Evolutionary conservation across 1,140 invertebrate genomes (phyloP).

Genomic region (Orchesella cincta): DNA sequence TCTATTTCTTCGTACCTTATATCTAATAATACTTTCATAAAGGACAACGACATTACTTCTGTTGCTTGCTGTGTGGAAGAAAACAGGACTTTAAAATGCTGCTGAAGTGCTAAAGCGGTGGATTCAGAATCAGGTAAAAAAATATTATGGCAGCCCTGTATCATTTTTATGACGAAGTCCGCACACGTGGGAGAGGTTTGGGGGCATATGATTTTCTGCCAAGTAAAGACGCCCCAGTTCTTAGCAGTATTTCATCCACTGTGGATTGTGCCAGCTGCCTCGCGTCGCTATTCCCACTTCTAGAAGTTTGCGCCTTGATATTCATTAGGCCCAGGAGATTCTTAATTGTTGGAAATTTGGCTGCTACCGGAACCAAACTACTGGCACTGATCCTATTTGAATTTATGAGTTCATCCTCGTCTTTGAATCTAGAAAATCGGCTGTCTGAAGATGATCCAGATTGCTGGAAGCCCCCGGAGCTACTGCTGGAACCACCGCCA

Average conservation of each 20-base stretch:
- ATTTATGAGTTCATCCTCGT: slow-evolving; percentile 11
- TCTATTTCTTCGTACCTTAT: too few species aligned
- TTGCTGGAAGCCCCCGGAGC: neutral
- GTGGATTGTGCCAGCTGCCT: neutral
- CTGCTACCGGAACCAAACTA: slow-evolving; percentile 17
- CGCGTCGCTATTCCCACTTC: slow-evolving; percentile 15
- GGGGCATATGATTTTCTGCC: slow-evolving; percentile 2
- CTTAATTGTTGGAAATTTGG: slow-evolving; percentile 3
- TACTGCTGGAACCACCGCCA: neutral
- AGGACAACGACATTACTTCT: neutral
- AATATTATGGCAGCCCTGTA: neutral
- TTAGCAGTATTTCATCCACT: neutral
- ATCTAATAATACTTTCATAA: slow-evolving; percentile 19
- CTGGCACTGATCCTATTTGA: slow-evolving; percentile 8
- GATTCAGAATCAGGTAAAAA: neutral
- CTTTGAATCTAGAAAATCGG: slow-evolving; percentile 7
- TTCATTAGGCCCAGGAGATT: slow-evolving; percentile 21
- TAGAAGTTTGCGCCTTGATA: neutral
- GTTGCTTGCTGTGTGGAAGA: neutral
- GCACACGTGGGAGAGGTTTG: slow-evolving; percentile 9
- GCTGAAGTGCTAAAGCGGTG: too few species aligned
- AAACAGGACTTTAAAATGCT: neutral
- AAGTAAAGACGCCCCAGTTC: slow-evolving; percentile 8
- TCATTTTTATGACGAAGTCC: neutral
- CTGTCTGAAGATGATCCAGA: neutral